Conservation (phyloP, 35 echinoderm and acorn worm species). For the Antedon bifida region DNA sequence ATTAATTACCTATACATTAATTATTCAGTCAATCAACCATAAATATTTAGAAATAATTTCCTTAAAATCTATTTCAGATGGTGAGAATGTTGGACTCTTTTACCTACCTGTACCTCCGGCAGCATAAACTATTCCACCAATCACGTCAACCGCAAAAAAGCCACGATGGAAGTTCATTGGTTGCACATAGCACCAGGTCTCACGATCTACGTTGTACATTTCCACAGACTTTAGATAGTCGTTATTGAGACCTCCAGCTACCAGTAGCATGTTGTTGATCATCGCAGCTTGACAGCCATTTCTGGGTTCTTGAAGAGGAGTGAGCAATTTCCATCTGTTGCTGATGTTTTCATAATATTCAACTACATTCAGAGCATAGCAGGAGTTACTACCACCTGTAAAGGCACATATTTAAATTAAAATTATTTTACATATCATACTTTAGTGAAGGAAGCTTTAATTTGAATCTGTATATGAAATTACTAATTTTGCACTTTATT, state of each 20-base stretch:
- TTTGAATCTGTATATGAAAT: no score
- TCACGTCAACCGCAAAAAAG: neutral
- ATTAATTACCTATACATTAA: neutral
- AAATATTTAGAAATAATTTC: no score
- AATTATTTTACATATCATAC: neutral
- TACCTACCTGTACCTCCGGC: constrained; percentile 3
- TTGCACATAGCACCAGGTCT: neutral
- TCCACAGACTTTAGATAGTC: neutral
- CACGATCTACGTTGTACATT: neutral
- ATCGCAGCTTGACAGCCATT: neutral
- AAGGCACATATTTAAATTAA: neutral
- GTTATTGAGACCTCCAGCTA: neutral
- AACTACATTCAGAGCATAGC: neutral
- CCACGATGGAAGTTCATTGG: neutral
- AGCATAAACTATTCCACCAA: constrained; percentile 6
- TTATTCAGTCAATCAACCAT: no score
- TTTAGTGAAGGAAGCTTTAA: no score
- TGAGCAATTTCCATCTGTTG: neutral
- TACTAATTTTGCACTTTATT: no score
- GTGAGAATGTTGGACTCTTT: neutral
- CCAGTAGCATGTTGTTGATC: neutral
- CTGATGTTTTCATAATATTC: neutral
- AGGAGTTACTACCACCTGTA: neutral
- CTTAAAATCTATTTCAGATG: no score
- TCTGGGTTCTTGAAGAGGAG: neutral